phyloP scores from a whole-genome alignment of 2,888 invertebrate genomes.

The Leptinotarsa tumamoca region DNA sequence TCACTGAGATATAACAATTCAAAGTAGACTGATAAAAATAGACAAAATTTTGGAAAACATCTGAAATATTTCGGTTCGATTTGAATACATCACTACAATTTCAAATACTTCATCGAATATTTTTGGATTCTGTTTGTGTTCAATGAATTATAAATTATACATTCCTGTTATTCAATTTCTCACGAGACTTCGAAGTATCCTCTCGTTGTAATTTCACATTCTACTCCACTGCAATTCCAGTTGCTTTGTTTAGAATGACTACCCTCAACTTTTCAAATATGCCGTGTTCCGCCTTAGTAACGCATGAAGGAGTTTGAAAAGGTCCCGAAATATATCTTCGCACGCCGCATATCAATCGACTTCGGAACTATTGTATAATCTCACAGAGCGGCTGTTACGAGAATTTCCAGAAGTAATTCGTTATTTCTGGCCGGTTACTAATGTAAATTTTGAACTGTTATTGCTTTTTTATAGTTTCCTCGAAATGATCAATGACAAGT shows the following conservation, averaged over 20 bases:
- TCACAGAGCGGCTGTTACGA: slow-evolving; percentile 15
- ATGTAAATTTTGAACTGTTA: slow-evolving; percentile 17
- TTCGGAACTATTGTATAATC: slow-evolving; percentile 35
- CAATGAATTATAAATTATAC: too few relatives aligned
- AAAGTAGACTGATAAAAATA: too few relatives aligned
- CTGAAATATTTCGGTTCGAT: too few relatives aligned
- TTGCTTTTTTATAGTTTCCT: slow-evolving; percentile 20
- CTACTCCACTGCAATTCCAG: slow-evolving; percentile 9
- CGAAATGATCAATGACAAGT: slow-evolving; percentile 4
- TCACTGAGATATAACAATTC: too few relatives aligned
- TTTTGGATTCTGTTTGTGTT: too few relatives aligned
- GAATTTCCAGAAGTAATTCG: slow-evolving; percentile 21
- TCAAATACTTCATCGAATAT: too few relatives aligned
- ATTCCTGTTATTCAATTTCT: too few relatives aligned
- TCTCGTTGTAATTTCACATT: neutral
- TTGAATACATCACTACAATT: too few relatives aligned
- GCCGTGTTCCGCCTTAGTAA: slow-evolving; percentile 41
- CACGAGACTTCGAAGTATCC: too few relatives aligned
- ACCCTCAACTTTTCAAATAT: slow-evolving; percentile 49
- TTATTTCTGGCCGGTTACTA: slow-evolving; percentile 22
- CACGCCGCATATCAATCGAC: slow-evolving; percentile 36
- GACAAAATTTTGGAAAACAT: too few relatives aligned
- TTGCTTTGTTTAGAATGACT: slow-evolving; percentile 49
- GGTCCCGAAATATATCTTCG: slow-evolving; percentile 28
- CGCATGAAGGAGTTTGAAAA: slow-evolving; percentile 33